A percentile compares a stretch with the other conserved stretches of the same genome.
Evolutionary conservation across 2,888 invertebrate genomes (phyloP).

Genomic region (Zhengitettix transpicula): DNA sequence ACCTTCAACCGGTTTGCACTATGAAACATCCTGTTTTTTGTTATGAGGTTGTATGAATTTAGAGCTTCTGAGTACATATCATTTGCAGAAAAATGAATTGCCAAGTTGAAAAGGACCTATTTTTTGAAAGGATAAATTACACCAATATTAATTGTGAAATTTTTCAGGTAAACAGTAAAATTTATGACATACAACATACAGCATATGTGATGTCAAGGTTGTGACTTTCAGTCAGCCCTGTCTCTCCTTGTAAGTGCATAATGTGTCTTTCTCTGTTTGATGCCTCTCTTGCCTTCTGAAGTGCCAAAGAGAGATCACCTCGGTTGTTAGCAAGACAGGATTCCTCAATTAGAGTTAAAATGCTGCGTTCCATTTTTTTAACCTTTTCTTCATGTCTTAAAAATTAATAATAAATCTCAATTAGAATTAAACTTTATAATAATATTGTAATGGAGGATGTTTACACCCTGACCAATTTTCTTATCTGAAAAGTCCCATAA

Average conservation of each 20-base stretch:
- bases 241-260: constrained; percentile 81
- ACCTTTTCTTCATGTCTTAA: constrained; percentile 51
- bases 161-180: not conserved
- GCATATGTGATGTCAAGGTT: constrained; percentile 93
- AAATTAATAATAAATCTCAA: not conserved
- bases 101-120: constrained; percentile 90
- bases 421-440: not conserved
- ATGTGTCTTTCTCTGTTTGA: constrained; percentile 81
- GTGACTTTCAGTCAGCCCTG: constrained; percentile 72
- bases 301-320: constrained; percentile 44
- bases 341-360: constrained; percentile 78
- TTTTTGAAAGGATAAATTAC: not conserved
- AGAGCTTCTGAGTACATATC: constrained; percentile 92
- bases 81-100: constrained; percentile 84
- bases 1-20: constrained; percentile 88
- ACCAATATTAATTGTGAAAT: not conserved
- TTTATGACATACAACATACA: constrained; percentile 31
- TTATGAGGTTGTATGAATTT: constrained; percentile 87
- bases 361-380: constrained; percentile 71
- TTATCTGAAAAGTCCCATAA: too few species aligned
- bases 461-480: not conserved
- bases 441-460: not conserved
- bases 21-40: constrained; percentile 82
- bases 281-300: constrained; percentile 92
- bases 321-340: constrained; percentile 56